phyloP scores from a whole-genome alignment of 2,797 vertebrate genomes.

The Darevskia nairensis region DNA sequence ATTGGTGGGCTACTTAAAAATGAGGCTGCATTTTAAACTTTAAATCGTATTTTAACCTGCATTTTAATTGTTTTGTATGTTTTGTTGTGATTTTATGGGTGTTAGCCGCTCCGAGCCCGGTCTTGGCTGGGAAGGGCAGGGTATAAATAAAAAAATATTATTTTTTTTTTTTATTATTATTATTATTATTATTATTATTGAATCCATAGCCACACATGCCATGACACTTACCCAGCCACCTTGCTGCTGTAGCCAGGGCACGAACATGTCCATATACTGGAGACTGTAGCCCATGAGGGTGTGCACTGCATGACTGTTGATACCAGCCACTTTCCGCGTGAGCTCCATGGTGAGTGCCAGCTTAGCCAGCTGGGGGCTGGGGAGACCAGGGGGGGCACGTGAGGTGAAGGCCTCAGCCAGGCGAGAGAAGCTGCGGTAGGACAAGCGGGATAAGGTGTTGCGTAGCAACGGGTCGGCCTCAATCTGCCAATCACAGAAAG shows the following conservation, averaged over 20 bases:
- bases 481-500: constrained; percentile 75
- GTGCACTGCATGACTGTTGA: constrained; percentile 81
- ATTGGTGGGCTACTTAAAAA: too few relatives aligned
- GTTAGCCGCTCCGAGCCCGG: too few relatives aligned
- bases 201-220: not conserved
- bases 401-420: constrained; percentile 82
- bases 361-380: constrained; percentile 71
- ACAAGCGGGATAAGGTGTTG: constrained; percentile 78
- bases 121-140: too few relatives aligned
- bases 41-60: too few relatives aligned
- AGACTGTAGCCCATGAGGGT: constrained; percentile 84
- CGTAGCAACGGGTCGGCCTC: constrained; percentile 80
- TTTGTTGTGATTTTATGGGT: too few relatives aligned
- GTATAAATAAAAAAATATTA: too few relatives aligned
- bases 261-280: constrained; percentile 88
- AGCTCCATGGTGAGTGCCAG: constrained; percentile 89
- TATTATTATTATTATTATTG: too few relatives aligned
- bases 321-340: constrained; percentile 84
- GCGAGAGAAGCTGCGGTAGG: constrained; percentile 83
- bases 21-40: too few relatives aligned
- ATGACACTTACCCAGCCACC: constrained; percentile 87
- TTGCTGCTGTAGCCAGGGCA: constrained; percentile 87
- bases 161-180: too few relatives aligned
- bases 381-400: constrained; percentile 48
- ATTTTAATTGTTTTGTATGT: too few relatives aligned